These are phyloP conservation scores for Anoplopoma fimbria DNA, from an alignment of 2,113 vertebrate genomes.

Conservation along the genomic window DNA sequence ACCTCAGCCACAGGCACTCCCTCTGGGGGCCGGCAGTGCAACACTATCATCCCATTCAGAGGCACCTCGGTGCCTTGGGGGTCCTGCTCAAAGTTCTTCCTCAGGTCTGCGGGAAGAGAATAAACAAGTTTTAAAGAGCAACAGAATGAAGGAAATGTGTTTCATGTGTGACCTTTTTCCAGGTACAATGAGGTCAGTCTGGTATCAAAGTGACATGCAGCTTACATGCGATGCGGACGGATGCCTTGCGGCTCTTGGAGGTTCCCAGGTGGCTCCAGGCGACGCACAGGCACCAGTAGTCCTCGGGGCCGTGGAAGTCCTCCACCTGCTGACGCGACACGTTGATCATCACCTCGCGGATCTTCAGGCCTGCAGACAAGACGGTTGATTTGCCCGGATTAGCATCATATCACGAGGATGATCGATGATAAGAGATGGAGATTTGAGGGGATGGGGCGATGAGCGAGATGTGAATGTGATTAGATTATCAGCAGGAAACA, in stretches of 20 bases:
- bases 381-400: slow-evolving; percentile 31
- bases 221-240: slow-evolving; percentile 97
- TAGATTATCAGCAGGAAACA: slow-evolving; percentile 68
- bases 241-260: slow-evolving; percentile 95
- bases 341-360: slow-evolving; percentile 95
- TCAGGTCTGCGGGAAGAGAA: slow-evolving; percentile 87
- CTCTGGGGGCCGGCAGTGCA: slow-evolving; percentile 98
- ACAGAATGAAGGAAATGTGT: not conserved
- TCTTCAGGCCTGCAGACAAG: slow-evolving; percentile 88
- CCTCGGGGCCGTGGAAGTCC: slow-evolving; percentile 95
- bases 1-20: slow-evolving; percentile 96
- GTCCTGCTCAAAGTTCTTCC: slow-evolving; percentile 99
- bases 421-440: slow-evolving; percentile 45
- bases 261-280: slow-evolving; percentile 97
- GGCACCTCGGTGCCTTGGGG: slow-evolving; percentile 97
- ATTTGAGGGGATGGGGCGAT: slow-evolving; percentile 36
- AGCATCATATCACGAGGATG: slow-evolving; percentile 26
- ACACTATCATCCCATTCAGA: slow-evolving; percentile 96
- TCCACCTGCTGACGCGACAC: slow-evolving; percentile 97
- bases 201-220: slow-evolving; percentile 48
- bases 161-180: slow-evolving; percentile 46
- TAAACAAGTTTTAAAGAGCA: slow-evolving; percentile 51
- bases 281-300: slow-evolving; percentile 97
- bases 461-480: slow-evolving; percentile 64
- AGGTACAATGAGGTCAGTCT: slow-evolving; percentile 30